phyloP scores from a whole-genome alignment of 2,888 invertebrate genomes.

The Aspidiotus rigidus region DNA sequence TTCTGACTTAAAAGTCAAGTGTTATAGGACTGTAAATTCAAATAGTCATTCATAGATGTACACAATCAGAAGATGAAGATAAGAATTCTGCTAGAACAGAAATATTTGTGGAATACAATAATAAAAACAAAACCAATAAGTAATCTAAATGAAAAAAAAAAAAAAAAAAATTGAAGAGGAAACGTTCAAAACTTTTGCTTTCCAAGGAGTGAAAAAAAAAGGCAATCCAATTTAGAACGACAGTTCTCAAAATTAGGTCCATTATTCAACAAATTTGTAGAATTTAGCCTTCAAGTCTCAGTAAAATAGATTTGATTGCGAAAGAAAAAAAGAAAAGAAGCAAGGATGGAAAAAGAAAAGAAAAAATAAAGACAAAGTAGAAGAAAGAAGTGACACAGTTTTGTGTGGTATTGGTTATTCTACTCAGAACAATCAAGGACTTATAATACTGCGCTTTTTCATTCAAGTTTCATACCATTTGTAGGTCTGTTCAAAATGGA shows the following conservation, averaged over 20 bases:
- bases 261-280: neutral
- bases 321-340: neutral
- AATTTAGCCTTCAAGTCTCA: neutral
- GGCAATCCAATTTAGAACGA: neutral
- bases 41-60: too few species aligned
- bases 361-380: neutral
- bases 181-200: too few species aligned
- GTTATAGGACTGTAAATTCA: too few species aligned
- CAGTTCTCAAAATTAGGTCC: neutral
- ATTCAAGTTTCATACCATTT: neutral
- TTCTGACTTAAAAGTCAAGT: too few species aligned
- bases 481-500: conserved; percentile 18
- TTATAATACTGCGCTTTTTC: neutral
- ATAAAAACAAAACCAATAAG: too few species aligned
- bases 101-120: too few species aligned
- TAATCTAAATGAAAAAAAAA: too few species aligned
- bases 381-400: neutral
- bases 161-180: too few species aligned
- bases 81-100: too few species aligned
- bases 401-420: neutral
- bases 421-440: neutral
- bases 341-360: neutral
- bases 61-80: too few species aligned
- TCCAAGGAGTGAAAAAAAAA: neutral
- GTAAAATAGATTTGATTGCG: neutral